Evolutionary conservation across 2,113 vertebrate genomes (phyloP).

Genomic region (Laticauda colubrina): DNA sequence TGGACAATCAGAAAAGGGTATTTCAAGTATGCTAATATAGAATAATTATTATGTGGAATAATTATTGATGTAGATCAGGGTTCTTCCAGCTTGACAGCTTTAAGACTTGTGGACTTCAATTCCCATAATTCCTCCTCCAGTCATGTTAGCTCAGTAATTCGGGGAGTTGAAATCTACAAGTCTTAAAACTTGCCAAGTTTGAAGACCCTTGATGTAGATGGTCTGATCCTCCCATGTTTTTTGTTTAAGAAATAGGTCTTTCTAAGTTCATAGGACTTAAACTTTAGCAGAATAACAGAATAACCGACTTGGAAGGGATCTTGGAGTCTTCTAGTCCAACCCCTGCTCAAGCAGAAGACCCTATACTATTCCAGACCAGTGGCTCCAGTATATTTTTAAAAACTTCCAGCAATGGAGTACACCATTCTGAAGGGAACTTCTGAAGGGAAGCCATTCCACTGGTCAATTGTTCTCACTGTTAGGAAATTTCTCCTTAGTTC

Average conservation of each 20-base stretch:
- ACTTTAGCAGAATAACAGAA: not conserved
- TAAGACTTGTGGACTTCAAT: too few species aligned
- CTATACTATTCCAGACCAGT: not conserved
- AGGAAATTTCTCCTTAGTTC: not conserved
- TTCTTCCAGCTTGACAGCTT: too few species aligned
- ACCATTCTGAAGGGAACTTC: too few species aligned
- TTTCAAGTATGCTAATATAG: too few species aligned
- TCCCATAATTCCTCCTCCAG: too few species aligned
- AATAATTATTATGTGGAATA: not conserved
- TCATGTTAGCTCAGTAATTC: too few species aligned
- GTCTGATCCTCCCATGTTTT: not conserved
- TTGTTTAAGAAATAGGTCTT: not conserved
- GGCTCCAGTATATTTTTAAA: not conserved
- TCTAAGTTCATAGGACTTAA: not conserved
- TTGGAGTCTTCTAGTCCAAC: not conserved
- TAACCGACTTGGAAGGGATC: not conserved
- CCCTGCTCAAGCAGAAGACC: not conserved
- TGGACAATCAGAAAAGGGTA: too few species aligned
- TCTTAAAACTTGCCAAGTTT: too few species aligned
- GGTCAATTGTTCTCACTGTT: not conserved
- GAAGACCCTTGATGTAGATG: too few species aligned
- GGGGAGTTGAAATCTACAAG: too few species aligned
- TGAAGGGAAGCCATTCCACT: not conserved
- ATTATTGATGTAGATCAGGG: not conserved
- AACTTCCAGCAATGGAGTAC: not conserved